phyloP scores from a whole-genome alignment of 2,113 vertebrate species.

The Rhynchomys soricoides region DNA sequence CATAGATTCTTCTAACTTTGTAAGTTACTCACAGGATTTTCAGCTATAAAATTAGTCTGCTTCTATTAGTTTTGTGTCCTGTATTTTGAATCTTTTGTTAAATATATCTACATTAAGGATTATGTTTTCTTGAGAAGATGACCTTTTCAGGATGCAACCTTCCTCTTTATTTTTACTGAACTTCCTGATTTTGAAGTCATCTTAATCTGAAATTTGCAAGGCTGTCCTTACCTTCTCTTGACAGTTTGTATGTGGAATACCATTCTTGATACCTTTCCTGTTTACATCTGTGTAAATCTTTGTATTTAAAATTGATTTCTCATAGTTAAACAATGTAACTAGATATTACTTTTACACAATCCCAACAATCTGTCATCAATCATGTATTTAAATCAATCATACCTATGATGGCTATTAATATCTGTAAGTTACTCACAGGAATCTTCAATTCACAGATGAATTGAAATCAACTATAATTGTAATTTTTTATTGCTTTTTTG shows the following conservation, averaged over 20 bases:
- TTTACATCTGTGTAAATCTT: not conserved
- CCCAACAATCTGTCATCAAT: not conserved
- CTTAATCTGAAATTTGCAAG: not conserved
- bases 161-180: not conserved
- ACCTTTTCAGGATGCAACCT: not conserved
- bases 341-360: not conserved
- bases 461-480: not conserved
- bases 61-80: not conserved
- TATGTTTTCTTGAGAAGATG: not conserved
- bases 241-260: not conserved
- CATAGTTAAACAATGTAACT: not conserved
- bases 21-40: not conserved
- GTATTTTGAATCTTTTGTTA: not conserved
- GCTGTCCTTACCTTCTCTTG: not conserved
- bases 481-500: not conserved
- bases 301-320: constrained; percentile 9
- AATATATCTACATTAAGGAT: not conserved
- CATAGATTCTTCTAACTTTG: not conserved
- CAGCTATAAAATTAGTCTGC: not conserved
- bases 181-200: not conserved
- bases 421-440: too few species aligned
- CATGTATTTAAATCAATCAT: not conserved
- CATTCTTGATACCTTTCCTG: not conserved
- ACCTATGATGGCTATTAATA: not conserved
- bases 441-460: not conserved